Evolutionary conservation across 2,888 invertebrate species (phyloP).

Genomic region (Alcis repandata): DNA sequence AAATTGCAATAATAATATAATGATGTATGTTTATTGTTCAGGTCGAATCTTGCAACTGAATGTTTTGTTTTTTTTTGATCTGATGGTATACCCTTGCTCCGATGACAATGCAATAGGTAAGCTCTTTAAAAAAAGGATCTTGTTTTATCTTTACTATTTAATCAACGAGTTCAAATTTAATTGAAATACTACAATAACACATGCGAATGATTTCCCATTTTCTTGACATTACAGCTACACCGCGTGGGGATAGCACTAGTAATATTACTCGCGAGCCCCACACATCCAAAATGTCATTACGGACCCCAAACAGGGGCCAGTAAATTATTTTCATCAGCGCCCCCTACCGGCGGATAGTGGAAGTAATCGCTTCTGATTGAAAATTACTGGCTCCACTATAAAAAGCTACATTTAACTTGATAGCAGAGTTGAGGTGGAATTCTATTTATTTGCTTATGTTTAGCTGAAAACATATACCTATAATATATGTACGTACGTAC

Average conservation of each 20-base stretch:
- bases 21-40: no score
- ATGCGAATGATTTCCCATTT: background rate
- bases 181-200: background rate
- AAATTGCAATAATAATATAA: no score
- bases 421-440: background rate
- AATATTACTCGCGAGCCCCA: constrained; percentile 43
- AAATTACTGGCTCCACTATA: constrained; percentile 54
- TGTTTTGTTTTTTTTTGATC: no score
- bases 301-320: constrained; percentile 45
- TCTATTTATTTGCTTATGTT: background rate
- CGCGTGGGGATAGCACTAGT: constrained; percentile 18
- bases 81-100: no score
- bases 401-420: constrained; percentile 18
- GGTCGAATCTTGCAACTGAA: no score
- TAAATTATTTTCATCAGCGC: constrained; percentile 51
- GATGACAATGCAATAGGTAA: no score
- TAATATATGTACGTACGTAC: no score
- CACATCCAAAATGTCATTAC: constrained; percentile 51
- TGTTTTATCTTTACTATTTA: no score
- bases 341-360: constrained; percentile 53
- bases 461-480: background rate
- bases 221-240: no score
- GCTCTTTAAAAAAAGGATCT: no score
- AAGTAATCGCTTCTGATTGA: constrained; percentile 56
- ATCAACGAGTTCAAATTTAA: no score